Evolutionary conservation across 2,113 vertebrate species (phyloP), one percentile per base, ranked within the genome.

Genomic region (Datnioides undecimradiatus): DNA sequence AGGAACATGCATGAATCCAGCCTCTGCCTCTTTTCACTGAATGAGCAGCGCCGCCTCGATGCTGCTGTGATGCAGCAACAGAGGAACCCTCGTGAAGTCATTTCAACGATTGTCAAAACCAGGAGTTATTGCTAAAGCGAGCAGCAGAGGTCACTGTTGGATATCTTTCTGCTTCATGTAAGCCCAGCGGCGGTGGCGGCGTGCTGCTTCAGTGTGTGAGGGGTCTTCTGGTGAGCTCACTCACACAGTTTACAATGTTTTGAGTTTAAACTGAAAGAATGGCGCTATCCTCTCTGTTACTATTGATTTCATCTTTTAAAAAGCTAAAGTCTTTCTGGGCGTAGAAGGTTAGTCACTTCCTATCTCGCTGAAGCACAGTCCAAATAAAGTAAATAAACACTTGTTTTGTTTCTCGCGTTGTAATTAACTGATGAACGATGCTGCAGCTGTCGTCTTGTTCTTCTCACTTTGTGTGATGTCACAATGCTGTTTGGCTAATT

Each of bases 61-160:
- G n/a, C n/a, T n/a, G n/a, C n/a, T 43, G n/a, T 68, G 3, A 16
- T 48, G 33, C 5, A 41, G 33, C 7, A 19, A 41, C 52, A 70
- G 27, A 12, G 51, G 34, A 9, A 31, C 2, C 40, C n/a, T 2
- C 64, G 55, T 62, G 17, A 13, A 49, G 59, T 21, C 0, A 5
- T 46, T 62, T 33, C 16, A 19, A 6, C 1, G 7, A 2, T 12
- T 10, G n/a, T n/a, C n/a, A n/a, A n/a, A n/a, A n/a, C n/a, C n/a
- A n/a, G n/a, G n/a, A n/a, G n/a, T n/a, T 12, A 3, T 65, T 49
- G 17, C 9, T 7, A 62, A 2, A 25, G 17, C 27, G 5, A 77
- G 64, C 92, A 91, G 84, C 83, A 93, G 92, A 92, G 87, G 91
- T 79, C 91, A 73, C 76, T 92, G 80, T 90, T 90, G 86, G 34